phyloP scores from a whole-genome alignment of 2,888 invertebrate species.

The Cryptosula pallasiana region DNA sequence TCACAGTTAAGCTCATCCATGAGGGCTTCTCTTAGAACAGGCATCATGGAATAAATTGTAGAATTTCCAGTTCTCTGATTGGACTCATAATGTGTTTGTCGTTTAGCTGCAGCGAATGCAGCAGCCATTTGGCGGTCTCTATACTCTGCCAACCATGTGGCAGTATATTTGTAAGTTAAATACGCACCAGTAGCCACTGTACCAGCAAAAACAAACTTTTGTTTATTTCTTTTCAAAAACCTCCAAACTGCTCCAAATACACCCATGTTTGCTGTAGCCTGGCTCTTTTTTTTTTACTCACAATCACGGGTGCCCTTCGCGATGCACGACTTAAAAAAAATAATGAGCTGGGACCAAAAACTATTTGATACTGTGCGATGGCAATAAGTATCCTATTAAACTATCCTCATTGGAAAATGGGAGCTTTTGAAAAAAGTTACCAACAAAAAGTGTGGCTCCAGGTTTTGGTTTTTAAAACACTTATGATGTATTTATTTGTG shows the following conservation, averaged over 20 bases:
- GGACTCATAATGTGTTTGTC: slow-evolving; percentile 17
- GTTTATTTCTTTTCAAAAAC: not conserved
- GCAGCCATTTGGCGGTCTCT: slow-evolving; percentile 1
- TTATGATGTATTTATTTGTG: no score
- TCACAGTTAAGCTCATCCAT: slow-evolving; percentile 17
- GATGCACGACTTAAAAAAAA: no score
- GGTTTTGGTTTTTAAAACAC: no score
- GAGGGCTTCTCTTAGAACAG: not conserved
- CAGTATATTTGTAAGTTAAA: not conserved
- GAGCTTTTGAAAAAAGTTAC: no score
- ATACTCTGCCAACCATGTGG: not conserved
- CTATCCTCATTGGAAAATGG: no score
- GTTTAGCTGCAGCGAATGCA: slow-evolving; percentile 4
- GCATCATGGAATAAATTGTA: not conserved
- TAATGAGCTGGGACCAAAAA: no score
- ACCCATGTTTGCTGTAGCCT: not conserved
- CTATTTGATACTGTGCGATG: no score
- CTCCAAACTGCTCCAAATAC: not conserved
- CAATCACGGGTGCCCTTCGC: no score
- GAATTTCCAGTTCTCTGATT: not conserved
- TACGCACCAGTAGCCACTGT: not conserved
- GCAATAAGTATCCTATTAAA: no score
- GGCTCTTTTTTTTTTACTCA: not conserved
- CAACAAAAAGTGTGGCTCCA: no score
- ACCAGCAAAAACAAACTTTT: not conserved